These are phyloP conservation scores for Dolichopus griseipennis DNA, from an alignment of 2,888 invertebrate species.

Conservation along the genomic window DNA sequence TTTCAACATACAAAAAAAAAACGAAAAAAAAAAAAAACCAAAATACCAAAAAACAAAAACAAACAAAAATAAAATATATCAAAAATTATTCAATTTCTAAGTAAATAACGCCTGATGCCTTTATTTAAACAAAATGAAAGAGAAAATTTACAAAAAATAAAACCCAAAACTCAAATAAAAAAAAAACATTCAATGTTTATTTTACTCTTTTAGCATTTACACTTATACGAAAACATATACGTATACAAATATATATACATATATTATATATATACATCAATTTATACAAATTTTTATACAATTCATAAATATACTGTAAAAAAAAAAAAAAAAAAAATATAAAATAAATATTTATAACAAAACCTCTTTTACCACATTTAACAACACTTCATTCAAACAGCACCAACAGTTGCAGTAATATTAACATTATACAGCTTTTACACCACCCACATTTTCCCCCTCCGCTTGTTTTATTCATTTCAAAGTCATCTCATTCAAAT, in stretches of 20 bases:
- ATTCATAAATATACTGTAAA: too few relatives aligned
- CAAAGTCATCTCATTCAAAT: too few relatives aligned
- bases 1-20: background rate
- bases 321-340: too few relatives aligned
- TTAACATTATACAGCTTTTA: too few relatives aligned
- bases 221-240: background rate
- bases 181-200: background rate
- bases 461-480: too few relatives aligned
- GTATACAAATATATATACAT: background rate
- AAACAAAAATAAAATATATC: background rate
- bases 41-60: too few relatives aligned
- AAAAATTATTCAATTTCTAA: slow-evolving; percentile 2
- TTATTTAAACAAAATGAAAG: background rate
- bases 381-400: background rate
- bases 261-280: background rate
- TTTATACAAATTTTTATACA: too few relatives aligned
- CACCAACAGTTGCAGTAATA: too few relatives aligned
- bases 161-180: background rate
- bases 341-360: slow-evolving; percentile 3
- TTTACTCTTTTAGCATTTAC: background rate
- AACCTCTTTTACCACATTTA: slow-evolving; percentile 3
- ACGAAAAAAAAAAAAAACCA: background rate
- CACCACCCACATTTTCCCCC: too few relatives aligned
- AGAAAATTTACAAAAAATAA: background rate
- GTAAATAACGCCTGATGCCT: slow-evolving; percentile 3